These are phyloP conservation scores for Cacatua alba DNA, from an alignment of 2,113 vertebrate genomes.

Conservation along the genomic window DNA sequence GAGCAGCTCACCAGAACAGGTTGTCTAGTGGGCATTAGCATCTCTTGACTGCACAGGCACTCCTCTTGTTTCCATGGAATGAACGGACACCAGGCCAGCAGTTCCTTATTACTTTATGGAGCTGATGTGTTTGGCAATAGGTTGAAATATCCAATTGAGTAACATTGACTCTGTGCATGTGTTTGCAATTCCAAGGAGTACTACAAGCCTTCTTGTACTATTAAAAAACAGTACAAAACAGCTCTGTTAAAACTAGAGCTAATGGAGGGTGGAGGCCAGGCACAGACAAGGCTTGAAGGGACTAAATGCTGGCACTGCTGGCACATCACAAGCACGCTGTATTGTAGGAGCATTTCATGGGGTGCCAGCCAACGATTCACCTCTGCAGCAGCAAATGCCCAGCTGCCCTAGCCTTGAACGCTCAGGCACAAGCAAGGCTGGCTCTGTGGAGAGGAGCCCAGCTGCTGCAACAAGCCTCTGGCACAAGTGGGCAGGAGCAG, in stretches of 20 bases:
- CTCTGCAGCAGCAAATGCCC: background rate
- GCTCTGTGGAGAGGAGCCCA: background rate
- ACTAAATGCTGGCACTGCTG: background rate
- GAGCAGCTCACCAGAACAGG: background rate
- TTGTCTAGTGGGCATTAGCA: background rate
- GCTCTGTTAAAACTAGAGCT: background rate
- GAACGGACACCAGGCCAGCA: background rate
- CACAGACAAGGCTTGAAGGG: background rate
- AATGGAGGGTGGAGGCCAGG: background rate
- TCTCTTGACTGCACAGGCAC: background rate
- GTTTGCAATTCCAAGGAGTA: background rate
- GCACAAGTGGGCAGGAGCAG: background rate
- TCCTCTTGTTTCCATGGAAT: background rate
- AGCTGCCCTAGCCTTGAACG: background rate
- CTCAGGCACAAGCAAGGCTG: background rate
- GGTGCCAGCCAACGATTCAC: background rate
- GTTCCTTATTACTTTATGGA: background rate
- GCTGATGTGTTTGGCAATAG: background rate
- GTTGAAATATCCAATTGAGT: background rate
- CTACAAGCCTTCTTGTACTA: background rate
- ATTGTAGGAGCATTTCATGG: background rate
- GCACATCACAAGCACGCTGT: accelerated
- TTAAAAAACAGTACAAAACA: background rate
- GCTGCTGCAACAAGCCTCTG: accelerated
- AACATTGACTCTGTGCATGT: background rate